phyloP scores from a whole-genome alignment of 2,113 vertebrate species.

The Platanista minor region DNA sequence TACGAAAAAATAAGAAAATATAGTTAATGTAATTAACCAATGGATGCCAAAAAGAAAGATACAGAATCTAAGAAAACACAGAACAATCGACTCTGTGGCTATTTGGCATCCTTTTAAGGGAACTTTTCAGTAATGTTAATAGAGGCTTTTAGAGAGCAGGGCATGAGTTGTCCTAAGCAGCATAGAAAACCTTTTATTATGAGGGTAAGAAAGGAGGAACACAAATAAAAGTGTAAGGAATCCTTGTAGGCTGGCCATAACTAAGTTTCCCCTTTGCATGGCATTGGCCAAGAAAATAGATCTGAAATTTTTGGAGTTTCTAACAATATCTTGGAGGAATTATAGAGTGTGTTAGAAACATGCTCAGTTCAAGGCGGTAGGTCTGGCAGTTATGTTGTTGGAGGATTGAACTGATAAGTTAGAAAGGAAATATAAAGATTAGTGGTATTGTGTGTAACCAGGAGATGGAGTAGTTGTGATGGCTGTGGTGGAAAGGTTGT shows the following conservation, averaged over 20 bases:
- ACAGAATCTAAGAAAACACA: not conserved
- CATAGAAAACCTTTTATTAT: not conserved
- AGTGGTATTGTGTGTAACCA: not conserved
- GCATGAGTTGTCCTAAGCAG: not conserved
- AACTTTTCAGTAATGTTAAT: not conserved
- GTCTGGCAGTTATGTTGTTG: not conserved
- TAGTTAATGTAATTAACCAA: not conserved
- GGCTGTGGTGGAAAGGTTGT: not conserved
- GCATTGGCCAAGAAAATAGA: not conserved
- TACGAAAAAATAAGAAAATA: not conserved
- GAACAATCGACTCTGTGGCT: not conserved
- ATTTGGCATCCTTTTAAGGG: not conserved
- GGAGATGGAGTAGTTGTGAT: not conserved
- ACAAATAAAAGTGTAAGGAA: not conserved
- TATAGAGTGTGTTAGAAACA: not conserved
- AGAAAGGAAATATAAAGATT: not conserved
- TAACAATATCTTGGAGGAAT: not conserved
- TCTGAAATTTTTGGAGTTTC: not conserved
- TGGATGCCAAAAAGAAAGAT: not conserved
- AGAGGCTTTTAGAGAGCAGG: not conserved
- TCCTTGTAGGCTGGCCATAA: not conserved
- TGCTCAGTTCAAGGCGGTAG: not conserved
- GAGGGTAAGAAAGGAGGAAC: not conserved
- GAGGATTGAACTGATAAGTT: not conserved
- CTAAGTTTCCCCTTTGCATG: not conserved